Conservation (phyloP, 2,113 vertebrate species). For the Hypocryptadius cinnamomeus region DNA sequence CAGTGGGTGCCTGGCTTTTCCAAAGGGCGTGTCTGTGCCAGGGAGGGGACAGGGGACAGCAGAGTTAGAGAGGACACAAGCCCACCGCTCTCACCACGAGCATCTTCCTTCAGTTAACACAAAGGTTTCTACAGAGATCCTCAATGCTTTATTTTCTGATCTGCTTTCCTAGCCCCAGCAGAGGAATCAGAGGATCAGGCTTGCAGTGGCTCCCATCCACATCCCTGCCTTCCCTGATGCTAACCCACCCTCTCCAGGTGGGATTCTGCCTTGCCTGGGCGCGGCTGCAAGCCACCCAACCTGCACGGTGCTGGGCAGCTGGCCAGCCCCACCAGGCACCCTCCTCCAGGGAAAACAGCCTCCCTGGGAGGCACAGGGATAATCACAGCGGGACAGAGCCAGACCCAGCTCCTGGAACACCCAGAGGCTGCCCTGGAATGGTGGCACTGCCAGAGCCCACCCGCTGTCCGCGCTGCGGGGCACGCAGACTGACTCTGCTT, state of each 20-base stretch:
- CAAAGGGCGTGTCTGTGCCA: not conserved
- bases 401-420: accelerated
- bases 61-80: not conserved
- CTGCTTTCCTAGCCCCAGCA: not conserved
- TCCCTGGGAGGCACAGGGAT: not conserved
- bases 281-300: not conserved
- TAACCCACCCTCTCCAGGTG: not conserved
- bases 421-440: accelerated
- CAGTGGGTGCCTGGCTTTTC: not conserved
- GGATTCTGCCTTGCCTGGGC: not conserved
- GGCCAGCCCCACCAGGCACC: not conserved
- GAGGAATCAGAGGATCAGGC: not conserved
- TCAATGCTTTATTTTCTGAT: not conserved
- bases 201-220: not conserved
- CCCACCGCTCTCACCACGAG: not conserved
- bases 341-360: not conserved
- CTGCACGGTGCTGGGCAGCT: accelerated
- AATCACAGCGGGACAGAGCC: not conserved
- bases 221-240: not conserved
- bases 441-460: not conserved
- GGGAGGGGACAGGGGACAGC: not conserved
- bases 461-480: accelerated
- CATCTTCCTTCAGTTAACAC: not conserved
- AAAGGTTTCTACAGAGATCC: not conserved
- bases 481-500: not conserved